Evolutionary conservation across 2,797 vertebrate species (phyloP), one percentile per base, ranked within the genome.

Genomic region (Taeniopygia guttata): DNA sequence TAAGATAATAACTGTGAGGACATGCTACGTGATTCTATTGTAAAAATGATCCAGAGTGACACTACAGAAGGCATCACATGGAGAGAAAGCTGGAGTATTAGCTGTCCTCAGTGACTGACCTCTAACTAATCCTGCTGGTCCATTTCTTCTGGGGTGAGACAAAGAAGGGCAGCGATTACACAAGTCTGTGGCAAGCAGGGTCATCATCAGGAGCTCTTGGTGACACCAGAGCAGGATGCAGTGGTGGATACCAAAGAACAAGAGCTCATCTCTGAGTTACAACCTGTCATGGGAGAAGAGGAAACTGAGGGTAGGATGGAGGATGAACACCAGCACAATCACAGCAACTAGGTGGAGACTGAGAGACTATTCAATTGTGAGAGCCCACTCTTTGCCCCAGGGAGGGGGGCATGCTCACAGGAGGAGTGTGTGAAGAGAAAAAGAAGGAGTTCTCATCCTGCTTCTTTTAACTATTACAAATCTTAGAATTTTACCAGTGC

Each of bases 331-430:
- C 14, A 48, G 9, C 1, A 2, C 21, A 74, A n/a, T n/a, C n/a
- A 48, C 21, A 59, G 14, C 4, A 21, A 18, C 15, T 56, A 32
- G 46, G 7, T n/a, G 51, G 30, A 54, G 11, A 16, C 0, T 17
- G 16, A 20, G 19, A 48, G 11, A 42, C 17, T 68, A 42, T 26
- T 32, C 4, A 21, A 75, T 42, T 20, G 9, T n/a, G 11, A 63
- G 11, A 9, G 9, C 10, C 22, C 1, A 1, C 10, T 14, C 8
- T 59, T 5, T 26, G 19, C 16, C 11, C 16, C 29, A 54, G 16
- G 7, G 8, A 73, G 23, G 64, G 16, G 5, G 4, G 5, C 14
- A 11, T 10, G 11, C 23, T 92, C 20, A 49, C 9, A n/a, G 49
- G 34, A 68, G 17, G 22, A 27, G 7, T 8, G 7, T 46, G 12